Evolutionary conservation across 1,140 invertebrate genomes (phyloP).

Genomic region (Camponotus vicinus): DNA sequence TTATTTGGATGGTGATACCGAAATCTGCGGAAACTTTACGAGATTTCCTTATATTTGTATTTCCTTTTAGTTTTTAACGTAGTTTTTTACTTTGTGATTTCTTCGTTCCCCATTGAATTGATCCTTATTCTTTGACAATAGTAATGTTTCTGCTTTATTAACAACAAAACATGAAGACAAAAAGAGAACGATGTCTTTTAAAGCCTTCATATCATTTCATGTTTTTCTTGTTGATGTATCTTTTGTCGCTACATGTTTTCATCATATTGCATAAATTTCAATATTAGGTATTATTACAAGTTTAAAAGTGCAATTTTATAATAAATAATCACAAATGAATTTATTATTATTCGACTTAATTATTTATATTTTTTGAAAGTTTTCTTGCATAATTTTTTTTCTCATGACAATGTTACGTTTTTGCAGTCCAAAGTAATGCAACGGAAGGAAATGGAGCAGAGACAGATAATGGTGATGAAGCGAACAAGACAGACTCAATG

Average conservation of each 20-base stretch:
- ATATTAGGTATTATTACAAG: neutral
- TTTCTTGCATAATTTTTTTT: neutral
- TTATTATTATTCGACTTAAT: neutral
- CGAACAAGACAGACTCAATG: slow-evolving; percentile 38
- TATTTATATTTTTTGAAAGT: neutral
- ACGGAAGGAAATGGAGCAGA: slow-evolving; percentile 42
- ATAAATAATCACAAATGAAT: slow-evolving; percentile 1
- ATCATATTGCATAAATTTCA: neutral
- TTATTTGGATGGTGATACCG: neutral
- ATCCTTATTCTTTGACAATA: slow-evolving; percentile 51
- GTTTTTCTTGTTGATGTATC: neutral
- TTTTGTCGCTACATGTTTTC: neutral
- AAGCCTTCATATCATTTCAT: neutral
- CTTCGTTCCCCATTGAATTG: slow-evolving; percentile 53
- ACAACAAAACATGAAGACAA: slow-evolving; percentile 25
- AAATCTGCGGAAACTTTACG: neutral
- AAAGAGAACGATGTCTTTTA: slow-evolving; percentile 40
- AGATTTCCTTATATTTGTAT: too few relatives aligned
- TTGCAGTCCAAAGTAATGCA: slow-evolving; percentile 72
- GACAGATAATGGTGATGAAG: slow-evolving; percentile 52
- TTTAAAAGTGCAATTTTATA: neutral
- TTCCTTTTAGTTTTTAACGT: neutral
- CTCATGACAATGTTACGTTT: slow-evolving; percentile 44
- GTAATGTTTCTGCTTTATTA: slow-evolving; percentile 56
- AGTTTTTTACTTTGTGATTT: neutral